Base-by-base conservation (phyloP, 2,888 invertebrate genomes). In the Monopis laevigella region DNA sequence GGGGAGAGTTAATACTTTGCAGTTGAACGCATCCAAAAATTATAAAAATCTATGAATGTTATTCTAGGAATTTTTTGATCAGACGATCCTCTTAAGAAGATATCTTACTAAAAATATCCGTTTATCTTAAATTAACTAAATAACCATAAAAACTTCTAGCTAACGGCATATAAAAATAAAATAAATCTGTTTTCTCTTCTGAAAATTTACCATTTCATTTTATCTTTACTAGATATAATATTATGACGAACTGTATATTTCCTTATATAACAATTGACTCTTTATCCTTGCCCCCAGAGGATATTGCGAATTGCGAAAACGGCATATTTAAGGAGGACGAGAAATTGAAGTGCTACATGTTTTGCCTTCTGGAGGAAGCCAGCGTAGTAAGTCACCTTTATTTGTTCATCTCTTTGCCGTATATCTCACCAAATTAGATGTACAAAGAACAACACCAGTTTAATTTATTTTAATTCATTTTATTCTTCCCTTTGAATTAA, bases 341-440 rank as follows among this genome's bases (percentile, higher is more conserved):
- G 52, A 78, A 78, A 70, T 69, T 82, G 66, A 78, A 80, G 68
- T 78, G 81, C 70, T 82, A 82, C 65, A 81, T 81, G 82, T 78
- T 70, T 68, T 82, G 81, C 62, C 59, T 82, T 48, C 46, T 81
- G 62, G 81, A 80, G 54, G 81, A 78, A 63, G 73, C 75, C 53
- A 77, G 69, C 51, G 70, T 82, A 51, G 80, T 82, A 62, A 80
- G 81, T 74, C 57, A 57, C 59, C 53, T 53, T 16, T 24, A 16
- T 39, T 26, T 27, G 26, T 32, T 32, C n/a, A 5, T 27, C 59
- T 56, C 54, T 51, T 53, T 48, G 7, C 12, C 18, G 51, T 51
- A 51, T 48, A 50, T 52, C n/a, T 51, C 49, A 55, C 53, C 51
- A 53, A 65, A 65, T 63, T 62, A 63, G 52, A 60, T 56, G 61